Evolutionary conservation across 2,888 invertebrate genomes (phyloP).

Genomic region (Chymomyza amoena): DNA sequence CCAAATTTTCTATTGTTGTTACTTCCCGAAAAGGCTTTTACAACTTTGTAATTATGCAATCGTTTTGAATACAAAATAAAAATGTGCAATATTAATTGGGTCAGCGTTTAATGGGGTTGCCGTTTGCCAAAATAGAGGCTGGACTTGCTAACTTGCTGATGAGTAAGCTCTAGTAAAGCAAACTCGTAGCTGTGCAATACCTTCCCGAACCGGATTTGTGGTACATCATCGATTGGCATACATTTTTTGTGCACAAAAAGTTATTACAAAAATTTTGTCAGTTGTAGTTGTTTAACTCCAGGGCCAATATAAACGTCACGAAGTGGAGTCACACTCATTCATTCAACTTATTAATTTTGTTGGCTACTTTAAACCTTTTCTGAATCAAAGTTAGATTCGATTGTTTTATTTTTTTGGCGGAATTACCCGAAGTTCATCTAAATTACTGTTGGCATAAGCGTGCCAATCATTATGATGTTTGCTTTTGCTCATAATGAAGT

Average conservation of each 20-base stretch:
- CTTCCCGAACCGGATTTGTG: slow-evolving; percentile 8
- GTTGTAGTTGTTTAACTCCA: slow-evolving; percentile 40
- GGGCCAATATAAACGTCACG: slow-evolving; percentile 44
- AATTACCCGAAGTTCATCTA: slow-evolving; percentile 69
- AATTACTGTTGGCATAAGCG: slow-evolving; percentile 47
- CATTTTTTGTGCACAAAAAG: slow-evolving; percentile 4
- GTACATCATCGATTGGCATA: slow-evolving; percentile 6
- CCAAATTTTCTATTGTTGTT: slow-evolving; percentile 35
- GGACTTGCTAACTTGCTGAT: background rate
- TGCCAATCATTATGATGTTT: slow-evolving; percentile 23
- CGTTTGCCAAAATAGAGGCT: background rate
- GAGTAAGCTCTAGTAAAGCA: background rate
- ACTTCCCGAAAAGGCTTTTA: slow-evolving; percentile 3
- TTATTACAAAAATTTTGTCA: background rate
- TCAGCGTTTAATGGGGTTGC: slow-evolving; percentile 26
- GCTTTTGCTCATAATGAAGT: slow-evolving; percentile 3
- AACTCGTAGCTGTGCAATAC: background rate
- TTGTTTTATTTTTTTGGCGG: slow-evolving; percentile 33
- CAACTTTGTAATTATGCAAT: background rate
- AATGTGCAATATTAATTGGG: slow-evolving; percentile 54
- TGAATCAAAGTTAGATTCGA: slow-evolving; percentile 34
- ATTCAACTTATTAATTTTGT: slow-evolving; percentile 19
- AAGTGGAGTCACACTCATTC: slow-evolving; percentile 30
- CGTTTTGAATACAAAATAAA: background rate
- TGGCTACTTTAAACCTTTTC: slow-evolving; percentile 3